phyloP scores from a whole-genome alignment of 2,888 invertebrate genomes.

The Fissipunctia ypsillon region DNA sequence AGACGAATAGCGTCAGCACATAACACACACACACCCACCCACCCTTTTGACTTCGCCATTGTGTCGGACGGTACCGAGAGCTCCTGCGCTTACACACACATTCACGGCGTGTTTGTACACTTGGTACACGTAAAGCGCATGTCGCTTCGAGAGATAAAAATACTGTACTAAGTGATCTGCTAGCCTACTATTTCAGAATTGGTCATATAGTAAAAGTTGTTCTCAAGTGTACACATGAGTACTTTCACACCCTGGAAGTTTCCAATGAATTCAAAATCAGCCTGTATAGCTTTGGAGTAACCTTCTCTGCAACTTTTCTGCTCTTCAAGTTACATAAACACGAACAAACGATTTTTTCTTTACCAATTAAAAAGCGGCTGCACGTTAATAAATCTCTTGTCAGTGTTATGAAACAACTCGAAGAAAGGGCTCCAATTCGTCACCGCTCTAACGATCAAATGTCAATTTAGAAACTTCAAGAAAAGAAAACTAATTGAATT shows the following conservation, averaged over 20 bases:
- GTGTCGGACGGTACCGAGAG: too few species aligned
- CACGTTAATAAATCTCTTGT: constrained; percentile 26
- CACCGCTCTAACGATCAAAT: constrained; percentile 45
- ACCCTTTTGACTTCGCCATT: too few species aligned
- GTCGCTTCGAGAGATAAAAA: too few species aligned
- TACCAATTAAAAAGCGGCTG: constrained; percentile 28
- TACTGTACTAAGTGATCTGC: too few species aligned
- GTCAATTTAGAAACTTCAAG: constrained; percentile 54
- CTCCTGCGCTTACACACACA: too few species aligned
- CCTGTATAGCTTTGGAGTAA: too few species aligned
- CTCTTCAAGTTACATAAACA: constrained; percentile 27
- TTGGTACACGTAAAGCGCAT: too few species aligned
- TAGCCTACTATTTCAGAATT: too few species aligned
- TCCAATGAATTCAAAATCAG: not conserved
- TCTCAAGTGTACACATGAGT: not conserved
- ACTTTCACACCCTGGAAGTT: not conserved
- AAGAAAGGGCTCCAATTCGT: constrained; percentile 59
- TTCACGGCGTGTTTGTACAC: too few species aligned
- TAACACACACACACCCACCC: too few species aligned
- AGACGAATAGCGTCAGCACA: too few species aligned
- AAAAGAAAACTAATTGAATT: constrained; percentile 51
- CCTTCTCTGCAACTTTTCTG: not conserved
- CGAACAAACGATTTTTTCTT: constrained; percentile 17
- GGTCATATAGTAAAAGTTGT: not conserved
- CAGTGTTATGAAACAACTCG: constrained; percentile 22